A percentile compares a stretch with the other conserved stretches of the same genome.
Conservation (phyloP, 37 sponge, comb jelly and placozoan genomes). For the Hormiphora californensis region DNA sequence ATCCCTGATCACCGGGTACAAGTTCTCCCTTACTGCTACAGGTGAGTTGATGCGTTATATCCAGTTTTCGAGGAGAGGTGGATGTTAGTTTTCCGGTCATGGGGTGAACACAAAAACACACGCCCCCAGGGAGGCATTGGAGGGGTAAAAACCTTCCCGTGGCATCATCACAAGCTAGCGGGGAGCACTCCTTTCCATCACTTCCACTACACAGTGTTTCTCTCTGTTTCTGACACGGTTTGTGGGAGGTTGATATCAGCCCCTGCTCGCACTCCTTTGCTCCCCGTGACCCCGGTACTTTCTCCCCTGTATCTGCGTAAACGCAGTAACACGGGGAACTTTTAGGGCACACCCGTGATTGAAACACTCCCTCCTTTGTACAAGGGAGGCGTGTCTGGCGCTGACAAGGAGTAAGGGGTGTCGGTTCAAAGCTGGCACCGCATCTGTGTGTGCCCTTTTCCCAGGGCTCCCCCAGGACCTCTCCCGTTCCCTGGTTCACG, state of each 20-base stretch:
- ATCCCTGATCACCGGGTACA: background rate
- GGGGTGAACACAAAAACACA: slow-evolving; percentile 22
- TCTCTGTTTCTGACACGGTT: background rate
- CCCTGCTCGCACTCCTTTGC: background rate
- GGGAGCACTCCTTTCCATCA: background rate
- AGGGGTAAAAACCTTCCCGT: background rate
- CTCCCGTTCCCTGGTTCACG: background rate
- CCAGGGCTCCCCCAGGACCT: background rate
- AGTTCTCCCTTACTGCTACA: background rate
- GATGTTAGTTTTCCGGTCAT: background rate
- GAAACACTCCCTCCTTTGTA: background rate
- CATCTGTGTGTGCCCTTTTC: background rate
- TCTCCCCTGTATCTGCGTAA: slow-evolving; percentile 20
- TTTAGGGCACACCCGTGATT: background rate
- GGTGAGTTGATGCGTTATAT: background rate
- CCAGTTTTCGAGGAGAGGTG: background rate
- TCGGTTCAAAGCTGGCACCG: background rate
- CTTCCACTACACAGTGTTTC: background rate
- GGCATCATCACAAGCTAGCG: background rate
- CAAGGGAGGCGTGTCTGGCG: background rate
- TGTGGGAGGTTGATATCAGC: background rate
- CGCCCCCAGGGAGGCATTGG: slow-evolving; percentile 14
- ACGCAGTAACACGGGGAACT: slow-evolving; percentile 2
- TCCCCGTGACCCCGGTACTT: background rate
- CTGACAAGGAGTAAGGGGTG: background rate